Base-by-base conservation (phyloP, 1,140 invertebrate species). In the Eueides isabella region DNA sequence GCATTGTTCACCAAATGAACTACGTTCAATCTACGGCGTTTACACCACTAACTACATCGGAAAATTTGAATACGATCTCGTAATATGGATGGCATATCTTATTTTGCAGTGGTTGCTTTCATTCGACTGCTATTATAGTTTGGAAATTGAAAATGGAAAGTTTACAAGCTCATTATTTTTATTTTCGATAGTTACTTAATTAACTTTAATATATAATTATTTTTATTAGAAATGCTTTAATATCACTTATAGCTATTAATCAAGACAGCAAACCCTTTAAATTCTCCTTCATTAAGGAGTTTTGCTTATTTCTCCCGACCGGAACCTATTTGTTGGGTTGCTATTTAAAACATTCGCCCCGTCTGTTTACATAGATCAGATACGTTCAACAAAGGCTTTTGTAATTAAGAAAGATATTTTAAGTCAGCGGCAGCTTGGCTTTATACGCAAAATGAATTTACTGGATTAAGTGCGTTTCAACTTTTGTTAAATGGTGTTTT, bases 371-470 rank as follows among this genome's bases (percentile, higher is more conserved):
- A 93, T 93, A 93, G 91, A 92, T 93, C 91, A 93, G 91, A 92
- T 92, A 92, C 90, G 88, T 91, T 88, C 87, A 93, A 93, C 91
- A 93, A 93, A 93, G 90, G 91, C 86, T 93, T 92, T 90, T 91
- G 91, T 93, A 93, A 92, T 93, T 93, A 93, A 93, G 91, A 92
- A 91, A 93, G 91, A 92, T 93, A 92, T 92, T 92, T 92, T 90
- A 91, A 91, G 88, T 87, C 85, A 88, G 90, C 88, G 85, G 90
- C 91, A 91, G 91, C 91, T 93, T 92, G 88, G 83, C 85, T 90
- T 92, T 91, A 90, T 87, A 89, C 83, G 85, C 85, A 81, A 87
- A 93, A 92, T 92, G 86, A 91, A 90, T 92, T 91, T 91, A 90
- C 85, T 91, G 84, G 88, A 87, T 87, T 90, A 86, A 91, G 82